Conservation (phyloP, 1,140 invertebrate genomes). For the Formica exsecta region DNA sequence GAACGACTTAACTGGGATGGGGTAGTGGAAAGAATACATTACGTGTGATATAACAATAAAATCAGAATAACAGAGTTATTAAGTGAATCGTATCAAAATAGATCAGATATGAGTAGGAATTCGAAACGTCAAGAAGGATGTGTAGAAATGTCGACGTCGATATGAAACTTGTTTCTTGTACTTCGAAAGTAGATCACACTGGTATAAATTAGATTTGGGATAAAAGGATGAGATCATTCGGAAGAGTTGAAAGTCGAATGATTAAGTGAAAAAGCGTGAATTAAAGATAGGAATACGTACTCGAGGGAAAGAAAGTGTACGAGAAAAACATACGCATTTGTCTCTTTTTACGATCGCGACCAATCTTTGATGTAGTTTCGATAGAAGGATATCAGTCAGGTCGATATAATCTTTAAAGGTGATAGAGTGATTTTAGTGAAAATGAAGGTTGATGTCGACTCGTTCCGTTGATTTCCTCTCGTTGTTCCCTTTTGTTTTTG, state of each 20-base stretch:
- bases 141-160: not conserved
- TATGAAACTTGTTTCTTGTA: not conserved
- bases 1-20: too few species aligned
- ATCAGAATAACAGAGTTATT: not conserved
- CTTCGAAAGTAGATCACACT: not conserved
- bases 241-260: not conserved
- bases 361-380: constrained; percentile 20
- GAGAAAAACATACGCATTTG: not conserved
- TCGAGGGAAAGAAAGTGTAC: not conserved
- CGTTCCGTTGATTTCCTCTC: constrained; percentile 39
- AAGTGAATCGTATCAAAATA: constrained; percentile 7
- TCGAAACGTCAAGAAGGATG: not conserved
- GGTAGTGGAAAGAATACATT: not conserved
- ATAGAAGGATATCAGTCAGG: not conserved
- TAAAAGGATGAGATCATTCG: constrained; percentile 7
- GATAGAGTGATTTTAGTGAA: not conserved
- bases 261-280: constrained; percentile 2
- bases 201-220: not conserved
- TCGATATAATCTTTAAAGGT: not conserved
- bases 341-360: not conserved
- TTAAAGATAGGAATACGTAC: constrained; percentile 8
- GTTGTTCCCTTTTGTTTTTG: constrained; percentile 24
- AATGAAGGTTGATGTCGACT: constrained; percentile 21
- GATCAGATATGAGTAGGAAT: constrained; percentile 21
- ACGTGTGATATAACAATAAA: not conserved